These are phyloP conservation scores for Balearica regulorum DNA, from an alignment of 2,797 vertebrate genomes.

Conservation along the genomic window DNA sequence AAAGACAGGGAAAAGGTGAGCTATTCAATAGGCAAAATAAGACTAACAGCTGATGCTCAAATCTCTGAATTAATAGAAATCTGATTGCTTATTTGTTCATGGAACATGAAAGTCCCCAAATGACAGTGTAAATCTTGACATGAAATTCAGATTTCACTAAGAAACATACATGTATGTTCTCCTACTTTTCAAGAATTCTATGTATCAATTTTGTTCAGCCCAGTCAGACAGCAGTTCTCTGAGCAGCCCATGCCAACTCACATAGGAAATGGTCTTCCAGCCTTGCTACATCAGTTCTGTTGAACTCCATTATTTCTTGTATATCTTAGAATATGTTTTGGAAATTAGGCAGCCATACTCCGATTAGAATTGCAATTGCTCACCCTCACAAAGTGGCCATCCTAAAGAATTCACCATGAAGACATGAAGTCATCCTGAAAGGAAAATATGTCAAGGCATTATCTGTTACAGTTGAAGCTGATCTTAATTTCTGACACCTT, in stretches of 20 bases:
- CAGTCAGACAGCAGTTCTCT: background rate
- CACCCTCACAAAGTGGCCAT: background rate
- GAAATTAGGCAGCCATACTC: background rate
- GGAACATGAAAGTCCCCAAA: background rate
- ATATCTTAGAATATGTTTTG: background rate
- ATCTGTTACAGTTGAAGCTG: background rate
- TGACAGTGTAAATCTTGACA: background rate
- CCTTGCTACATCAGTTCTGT: background rate
- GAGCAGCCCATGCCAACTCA: background rate
- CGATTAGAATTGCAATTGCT: background rate
- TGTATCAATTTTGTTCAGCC: background rate
- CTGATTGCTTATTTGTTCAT: background rate
- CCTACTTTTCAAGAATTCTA: background rate
- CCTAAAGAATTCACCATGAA: background rate
- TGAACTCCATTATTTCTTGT: background rate
- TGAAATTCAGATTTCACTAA: background rate
- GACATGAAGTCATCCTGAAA: background rate
- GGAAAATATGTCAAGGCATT: background rate
- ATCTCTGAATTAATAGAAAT: background rate
- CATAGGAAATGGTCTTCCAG: background rate
- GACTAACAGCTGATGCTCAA: background rate
- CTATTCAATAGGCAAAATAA: background rate
- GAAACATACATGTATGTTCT: background rate
- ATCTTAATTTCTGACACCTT: background rate
- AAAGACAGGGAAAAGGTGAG: background rate